Base-by-base conservation (phyloP, 2,797 vertebrate species). In the Alosa sapidissima region DNA sequence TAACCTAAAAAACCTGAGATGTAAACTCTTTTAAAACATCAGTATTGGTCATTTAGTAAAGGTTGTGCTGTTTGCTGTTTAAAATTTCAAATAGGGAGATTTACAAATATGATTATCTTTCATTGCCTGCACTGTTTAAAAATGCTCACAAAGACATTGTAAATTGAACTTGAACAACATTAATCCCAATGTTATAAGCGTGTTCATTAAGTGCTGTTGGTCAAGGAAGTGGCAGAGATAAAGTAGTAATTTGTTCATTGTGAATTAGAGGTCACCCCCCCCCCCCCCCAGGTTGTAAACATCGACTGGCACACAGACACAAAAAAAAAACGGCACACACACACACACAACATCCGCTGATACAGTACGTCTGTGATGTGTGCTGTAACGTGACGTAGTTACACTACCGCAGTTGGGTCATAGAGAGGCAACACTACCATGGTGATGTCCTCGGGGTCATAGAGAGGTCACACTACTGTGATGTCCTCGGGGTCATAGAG, bases 401-500 rank as follows among this genome's bases (percentile, higher is more conserved):
- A 54, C 10, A 54, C 52, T 52, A 54, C 10, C 0, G 52, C 16
- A 16, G 41, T 41, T 41, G 41, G 41, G 41, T 41, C 41, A 4
- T 2, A 49, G 7, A 7, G 49, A 7, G 49, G 49, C 6, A 6
- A 62, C n/a, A 62, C 16, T 14, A 58, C 16, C 1, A 14, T 58
- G 19, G 14, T 21, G 5, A 19, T 21, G 54, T 21, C 24, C 13
- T 24, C 9, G 13, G 19, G 24, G 82, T 87, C 86, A 4, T 41
- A 4, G 41, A 81, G 4, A 81, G 4, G 87, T 96, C 96, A 99
- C 95, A 98, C 97, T 89, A 99, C 98, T 93, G 98, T 99, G 95
- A 97, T 99, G 88, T 99, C 98, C 84, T 99, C 98, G 0, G 96
- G 96, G 86, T 99, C 98, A 0, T 99, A 3, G 41, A 41, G 41